These are phyloP conservation scores for Gyps fulvus DNA, from an alignment of 2,113 vertebrate species.

Conservation along the genomic window DNA sequence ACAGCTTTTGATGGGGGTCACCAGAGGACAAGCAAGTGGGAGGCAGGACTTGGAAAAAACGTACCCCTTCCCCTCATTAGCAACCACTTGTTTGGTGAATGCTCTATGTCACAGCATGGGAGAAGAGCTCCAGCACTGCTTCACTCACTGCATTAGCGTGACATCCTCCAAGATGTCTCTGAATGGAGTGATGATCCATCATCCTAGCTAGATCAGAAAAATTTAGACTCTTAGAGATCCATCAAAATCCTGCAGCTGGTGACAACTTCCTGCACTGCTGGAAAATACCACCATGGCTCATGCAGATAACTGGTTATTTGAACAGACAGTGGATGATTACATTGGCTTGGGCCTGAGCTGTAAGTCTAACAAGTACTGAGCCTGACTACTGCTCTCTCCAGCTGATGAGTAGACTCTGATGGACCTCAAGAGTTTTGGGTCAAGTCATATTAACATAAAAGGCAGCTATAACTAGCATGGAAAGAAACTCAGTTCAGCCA, in stretches of 20 bases:
- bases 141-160: neutral
- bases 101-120: neutral
- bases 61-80: neutral
- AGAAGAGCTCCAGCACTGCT: neutral
- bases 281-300: neutral
- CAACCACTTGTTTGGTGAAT: neutral
- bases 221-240: neutral
- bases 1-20: neutral
- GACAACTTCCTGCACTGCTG: neutral
- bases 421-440: neutral
- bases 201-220: neutral
- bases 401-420: neutral
- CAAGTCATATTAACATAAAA: neutral
- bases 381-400: neutral
- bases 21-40: neutral
- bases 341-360: neutral
- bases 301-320: too few relatives aligned
- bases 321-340: too few relatives aligned
- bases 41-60: neutral
- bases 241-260: neutral
- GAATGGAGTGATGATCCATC: neutral
- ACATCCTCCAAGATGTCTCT: neutral
- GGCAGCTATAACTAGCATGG: neutral
- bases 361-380: neutral
- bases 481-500: neutral